Evolutionary conservation across 2,888 invertebrate species (phyloP).

Genomic region (Pseudococcus jackbeardsleyi): DNA sequence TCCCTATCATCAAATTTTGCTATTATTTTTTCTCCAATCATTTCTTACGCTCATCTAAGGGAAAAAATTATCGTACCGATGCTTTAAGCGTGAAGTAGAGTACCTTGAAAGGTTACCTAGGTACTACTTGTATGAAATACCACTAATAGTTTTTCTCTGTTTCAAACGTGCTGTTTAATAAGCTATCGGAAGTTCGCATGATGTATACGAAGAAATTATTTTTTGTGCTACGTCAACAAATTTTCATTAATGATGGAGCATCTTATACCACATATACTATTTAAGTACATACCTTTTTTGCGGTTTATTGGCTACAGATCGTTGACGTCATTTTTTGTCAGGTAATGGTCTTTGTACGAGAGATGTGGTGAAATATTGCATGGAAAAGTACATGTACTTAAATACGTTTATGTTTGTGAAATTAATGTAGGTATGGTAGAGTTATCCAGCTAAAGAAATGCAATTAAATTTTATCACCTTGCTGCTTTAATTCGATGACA

Average conservation of each 20-base stretch:
- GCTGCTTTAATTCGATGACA: neutral
- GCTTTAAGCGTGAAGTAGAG: constrained; percentile 45
- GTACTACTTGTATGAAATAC: neutral
- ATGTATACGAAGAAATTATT: constrained; percentile 40
- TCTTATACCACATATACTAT: neutral
- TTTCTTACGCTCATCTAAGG: neutral
- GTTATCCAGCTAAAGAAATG: neutral
- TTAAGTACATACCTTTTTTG: neutral
- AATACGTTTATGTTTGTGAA: neutral
- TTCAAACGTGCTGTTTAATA: neutral
- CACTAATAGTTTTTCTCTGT: constrained; percentile 5
- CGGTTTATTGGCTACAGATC: constrained; percentile 5
- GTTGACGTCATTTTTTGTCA: neutral
- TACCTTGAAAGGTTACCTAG: constrained; percentile 34
- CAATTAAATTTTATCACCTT: neutral
- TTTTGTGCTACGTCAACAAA: neutral
- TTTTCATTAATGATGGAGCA: neutral
- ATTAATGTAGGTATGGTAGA: neutral
- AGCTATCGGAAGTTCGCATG: neutral
- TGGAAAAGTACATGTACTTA: neutral
- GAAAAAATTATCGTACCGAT: neutral
- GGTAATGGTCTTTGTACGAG: neutral
- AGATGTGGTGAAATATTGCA: neutral
- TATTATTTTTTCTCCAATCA: constrained; percentile 27
- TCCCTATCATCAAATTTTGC: neutral